phyloP scores from a whole-genome alignment of 2,113 vertebrate species.

The Podarcis muralis region DNA sequence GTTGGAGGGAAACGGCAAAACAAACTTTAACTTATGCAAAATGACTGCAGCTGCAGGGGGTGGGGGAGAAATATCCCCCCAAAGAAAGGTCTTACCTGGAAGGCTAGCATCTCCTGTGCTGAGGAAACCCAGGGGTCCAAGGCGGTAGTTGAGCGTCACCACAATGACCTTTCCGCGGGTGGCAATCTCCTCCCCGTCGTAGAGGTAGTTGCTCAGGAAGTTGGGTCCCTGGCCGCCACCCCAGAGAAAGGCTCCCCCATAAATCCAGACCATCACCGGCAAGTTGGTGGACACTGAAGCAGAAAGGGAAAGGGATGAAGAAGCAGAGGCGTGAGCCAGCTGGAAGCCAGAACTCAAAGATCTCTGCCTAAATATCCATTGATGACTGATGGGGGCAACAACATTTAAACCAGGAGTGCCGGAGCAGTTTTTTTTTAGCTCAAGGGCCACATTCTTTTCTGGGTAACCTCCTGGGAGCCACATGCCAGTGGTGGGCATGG shows the following conservation, averaged over 20 bases:
- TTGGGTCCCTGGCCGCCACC: constrained; percentile 84
- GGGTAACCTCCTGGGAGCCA: no score
- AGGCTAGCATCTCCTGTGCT: constrained; percentile 85
- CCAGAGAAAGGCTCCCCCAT: constrained; percentile 84
- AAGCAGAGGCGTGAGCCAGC: neutral
- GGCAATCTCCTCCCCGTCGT: constrained; percentile 86
- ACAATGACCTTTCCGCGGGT: constrained; percentile 89
- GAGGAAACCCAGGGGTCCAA: constrained; percentile 91
- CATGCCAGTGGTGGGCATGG: no score
- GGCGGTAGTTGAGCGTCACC: constrained; percentile 89
- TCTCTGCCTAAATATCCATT: neutral
- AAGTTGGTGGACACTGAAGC: constrained; percentile 82
- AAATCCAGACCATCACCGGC: constrained; percentile 94
- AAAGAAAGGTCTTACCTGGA: constrained; percentile 72
- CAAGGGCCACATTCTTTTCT: neutral
- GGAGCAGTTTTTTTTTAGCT: neutral
- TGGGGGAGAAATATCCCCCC: neutral
- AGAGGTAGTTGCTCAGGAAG: constrained; percentile 87
- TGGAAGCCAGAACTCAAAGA: neutral
- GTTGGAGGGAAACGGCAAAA: no score
- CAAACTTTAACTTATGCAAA: no score
- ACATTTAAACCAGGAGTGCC: neutral
- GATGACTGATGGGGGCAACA: neutral
- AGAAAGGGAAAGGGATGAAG: no score
- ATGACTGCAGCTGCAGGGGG: no score